Evolutionary conservation across 2,888 invertebrate genomes (phyloP).

Genomic region (Cephus pulcher): DNA sequence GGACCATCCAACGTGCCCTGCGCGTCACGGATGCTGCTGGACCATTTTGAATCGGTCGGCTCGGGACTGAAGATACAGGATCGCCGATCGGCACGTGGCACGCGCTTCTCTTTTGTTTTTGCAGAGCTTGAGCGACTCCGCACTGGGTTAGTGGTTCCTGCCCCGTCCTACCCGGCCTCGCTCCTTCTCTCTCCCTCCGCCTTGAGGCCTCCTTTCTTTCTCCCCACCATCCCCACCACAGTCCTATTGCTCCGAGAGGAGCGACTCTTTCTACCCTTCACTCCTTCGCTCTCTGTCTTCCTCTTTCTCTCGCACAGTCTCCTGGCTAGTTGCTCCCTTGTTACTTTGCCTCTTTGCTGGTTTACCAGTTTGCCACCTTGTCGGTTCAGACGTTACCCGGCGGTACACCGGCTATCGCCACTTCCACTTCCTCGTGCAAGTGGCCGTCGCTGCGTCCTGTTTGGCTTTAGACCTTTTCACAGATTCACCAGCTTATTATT

Average conservation of each 20-base stretch:
- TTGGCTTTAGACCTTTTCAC: neutral
- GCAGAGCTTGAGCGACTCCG: constrained; percentile 56
- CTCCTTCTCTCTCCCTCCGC: constrained; percentile 1
- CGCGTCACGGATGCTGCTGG: neutral
- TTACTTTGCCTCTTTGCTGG: neutral
- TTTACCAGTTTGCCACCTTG: neutral
- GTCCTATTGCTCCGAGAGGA: neutral
- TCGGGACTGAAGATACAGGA: neutral
- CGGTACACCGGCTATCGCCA: neutral
- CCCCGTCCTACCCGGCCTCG: constrained; percentile 40
- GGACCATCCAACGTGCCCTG: neutral
- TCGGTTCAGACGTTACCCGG: too few relatives aligned
- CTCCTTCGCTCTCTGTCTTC: neutral
- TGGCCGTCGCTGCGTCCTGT: neutral
- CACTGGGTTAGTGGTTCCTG: constrained; percentile 63
- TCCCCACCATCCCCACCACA: constrained; percentile 10
- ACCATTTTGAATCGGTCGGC: too few relatives aligned
- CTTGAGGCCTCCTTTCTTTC: neutral
- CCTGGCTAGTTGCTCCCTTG: neutral
- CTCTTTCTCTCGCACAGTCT: neutral
- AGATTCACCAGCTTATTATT: neutral
- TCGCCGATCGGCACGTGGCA: constrained; percentile 48
- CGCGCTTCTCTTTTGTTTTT: constrained; percentile 63
- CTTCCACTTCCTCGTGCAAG: neutral
- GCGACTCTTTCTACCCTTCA: constrained; percentile 1